Percentiles rank a stretch among this genome's conserved stretches.
These are phyloP conservation scores for Eonycteris spelaea DNA, from an alignment of 2,113 vertebrate species.

Conservation along the genomic window DNA sequence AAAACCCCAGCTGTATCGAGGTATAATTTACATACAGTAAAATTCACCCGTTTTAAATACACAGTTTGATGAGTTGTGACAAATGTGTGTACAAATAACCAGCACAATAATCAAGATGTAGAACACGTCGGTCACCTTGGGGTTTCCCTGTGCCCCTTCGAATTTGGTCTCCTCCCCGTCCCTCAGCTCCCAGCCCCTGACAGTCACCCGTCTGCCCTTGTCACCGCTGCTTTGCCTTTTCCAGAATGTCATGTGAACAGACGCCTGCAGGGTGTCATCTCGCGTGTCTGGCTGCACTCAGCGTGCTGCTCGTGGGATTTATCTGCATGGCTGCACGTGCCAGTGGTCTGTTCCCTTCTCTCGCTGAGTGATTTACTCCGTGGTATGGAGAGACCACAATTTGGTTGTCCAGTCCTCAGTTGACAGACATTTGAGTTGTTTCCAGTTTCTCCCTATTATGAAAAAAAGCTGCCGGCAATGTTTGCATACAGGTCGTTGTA, in stretches of 20 bases:
- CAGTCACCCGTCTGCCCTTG: not conserved
- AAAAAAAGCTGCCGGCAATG: not conserved
- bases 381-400: not conserved
- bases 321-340: not conserved
- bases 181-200: not conserved
- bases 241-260: not conserved
- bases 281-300: not conserved
- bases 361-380: not conserved
- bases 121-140: not conserved
- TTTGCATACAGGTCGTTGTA: not conserved
- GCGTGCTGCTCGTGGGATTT: not conserved
- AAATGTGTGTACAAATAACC: not conserved
- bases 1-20: too few relatives aligned
- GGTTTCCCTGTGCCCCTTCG: rapidly evolving
- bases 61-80: not conserved
- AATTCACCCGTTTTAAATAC: too few relatives aligned
- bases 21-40: not conserved
- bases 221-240: not conserved
- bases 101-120: not conserved
- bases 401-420: not conserved
- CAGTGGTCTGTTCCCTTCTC: not conserved
- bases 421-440: not conserved
- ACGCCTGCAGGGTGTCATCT: not conserved
- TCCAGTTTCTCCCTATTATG: not conserved
- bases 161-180: rapidly evolving